Conservation (phyloP, 92 coral and sea anemone species). For the Epizoanthus illoricatus region DNA sequence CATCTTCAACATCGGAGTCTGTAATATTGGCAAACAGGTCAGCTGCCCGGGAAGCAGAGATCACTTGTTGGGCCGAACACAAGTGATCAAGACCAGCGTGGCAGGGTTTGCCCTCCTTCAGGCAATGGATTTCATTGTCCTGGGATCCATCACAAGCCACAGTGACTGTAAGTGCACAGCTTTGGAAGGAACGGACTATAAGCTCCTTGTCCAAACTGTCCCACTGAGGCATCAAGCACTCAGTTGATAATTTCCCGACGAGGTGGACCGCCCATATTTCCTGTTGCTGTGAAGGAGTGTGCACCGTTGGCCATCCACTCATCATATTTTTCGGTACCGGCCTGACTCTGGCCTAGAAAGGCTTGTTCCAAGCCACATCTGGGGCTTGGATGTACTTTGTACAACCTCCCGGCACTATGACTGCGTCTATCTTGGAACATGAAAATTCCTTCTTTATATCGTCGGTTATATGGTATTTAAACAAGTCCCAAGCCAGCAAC, state of each 20-base stretch:
- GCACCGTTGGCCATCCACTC: constrained; percentile 12
- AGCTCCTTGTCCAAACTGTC: too few species aligned
- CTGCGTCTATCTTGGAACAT: constrained; percentile 44
- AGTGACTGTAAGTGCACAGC: constrained; percentile 25
- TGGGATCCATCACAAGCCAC: background rate
- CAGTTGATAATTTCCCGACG: too few species aligned
- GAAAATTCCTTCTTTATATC: constrained; percentile 41
- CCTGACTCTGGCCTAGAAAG: constrained; percentile 11
- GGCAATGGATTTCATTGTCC: too few species aligned
- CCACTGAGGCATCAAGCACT: too few species aligned
- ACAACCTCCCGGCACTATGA: constrained; percentile 51
- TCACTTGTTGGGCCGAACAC: constrained; percentile 27
- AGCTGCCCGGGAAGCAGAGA: constrained; percentile 29
- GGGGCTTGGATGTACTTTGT: too few species aligned
- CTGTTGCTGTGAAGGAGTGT: constrained; percentile 5
- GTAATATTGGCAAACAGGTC: constrained; percentile 14
- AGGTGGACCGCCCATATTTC: too few species aligned
- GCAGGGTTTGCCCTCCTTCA: constrained; percentile 19
- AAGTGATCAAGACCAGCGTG: constrained; percentile 36
- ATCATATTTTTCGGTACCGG: constrained; percentile 39
- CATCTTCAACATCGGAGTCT: constrained; percentile 13
- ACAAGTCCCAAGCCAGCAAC: too few species aligned
- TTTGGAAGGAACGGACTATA: background rate
- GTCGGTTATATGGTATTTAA: constrained; percentile 51
- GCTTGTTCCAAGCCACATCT: background rate